These are phyloP conservation scores for Polypterus bichir DNA, from an alignment of 2,113 vertebrate species.

Conservation along the genomic window DNA sequence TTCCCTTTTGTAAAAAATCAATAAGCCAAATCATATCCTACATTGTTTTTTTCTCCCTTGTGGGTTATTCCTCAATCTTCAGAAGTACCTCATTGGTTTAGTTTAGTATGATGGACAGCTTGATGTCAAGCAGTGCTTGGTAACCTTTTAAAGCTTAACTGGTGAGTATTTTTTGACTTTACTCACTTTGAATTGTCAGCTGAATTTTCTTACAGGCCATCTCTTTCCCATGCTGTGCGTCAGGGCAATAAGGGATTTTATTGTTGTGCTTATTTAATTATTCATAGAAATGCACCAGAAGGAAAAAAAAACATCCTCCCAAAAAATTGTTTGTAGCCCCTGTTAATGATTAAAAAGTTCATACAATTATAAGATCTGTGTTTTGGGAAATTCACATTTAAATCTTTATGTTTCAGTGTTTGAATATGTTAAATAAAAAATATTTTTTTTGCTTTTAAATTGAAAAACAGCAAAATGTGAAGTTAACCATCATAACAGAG, in stretches of 20 bases:
- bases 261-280: constrained; percentile 65
- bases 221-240: constrained; percentile 43
- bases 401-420: constrained; percentile 43
- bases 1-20: constrained; percentile 31
- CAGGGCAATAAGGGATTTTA: constrained; percentile 57
- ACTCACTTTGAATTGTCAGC: constrained; percentile 42
- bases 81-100: constrained; percentile 37
- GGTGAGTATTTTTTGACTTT: constrained; percentile 30
- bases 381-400: constrained; percentile 40
- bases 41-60: constrained; percentile 30
- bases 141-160: constrained; percentile 6
- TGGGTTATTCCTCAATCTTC: constrained; percentile 38
- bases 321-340: too few species aligned
- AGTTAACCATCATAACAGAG: constrained; percentile 62
- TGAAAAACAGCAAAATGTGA: constrained; percentile 63
- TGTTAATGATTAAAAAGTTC: constrained; percentile 20
- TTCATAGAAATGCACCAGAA: constrained; percentile 56
- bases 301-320: constrained; percentile 25
- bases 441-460: constrained; percentile 50
- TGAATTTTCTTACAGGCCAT: constrained; percentile 42
- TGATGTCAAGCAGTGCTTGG: constrained; percentile 31
- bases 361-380: constrained; percentile 30
- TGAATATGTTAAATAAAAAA: constrained; percentile 55
- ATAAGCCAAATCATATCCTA: constrained; percentile 25
- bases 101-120: constrained; percentile 37